phyloP scores from a whole-genome alignment of 92 coral and sea anemone species.

The Zoanthus sociatus region DNA sequence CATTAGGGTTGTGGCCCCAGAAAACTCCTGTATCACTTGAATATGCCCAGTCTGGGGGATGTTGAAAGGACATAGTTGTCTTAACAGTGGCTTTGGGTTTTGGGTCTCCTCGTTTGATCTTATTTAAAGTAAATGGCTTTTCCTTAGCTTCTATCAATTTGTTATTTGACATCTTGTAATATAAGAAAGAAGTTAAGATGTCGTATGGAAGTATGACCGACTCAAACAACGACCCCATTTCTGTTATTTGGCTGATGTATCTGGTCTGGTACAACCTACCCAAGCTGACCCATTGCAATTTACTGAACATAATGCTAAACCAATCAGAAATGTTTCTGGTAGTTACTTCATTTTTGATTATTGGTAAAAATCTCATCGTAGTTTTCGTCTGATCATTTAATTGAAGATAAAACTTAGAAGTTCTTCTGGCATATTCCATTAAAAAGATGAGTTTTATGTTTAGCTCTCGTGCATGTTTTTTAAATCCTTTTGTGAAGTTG shows the following conservation, averaged over 20 bases:
- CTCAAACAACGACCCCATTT: conserved; percentile 4
- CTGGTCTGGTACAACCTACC: conserved; percentile 28
- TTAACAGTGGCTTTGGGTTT: conserved; percentile 18
- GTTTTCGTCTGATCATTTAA: conserved; percentile 37
- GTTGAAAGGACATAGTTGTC: not conserved
- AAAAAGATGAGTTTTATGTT: conserved; percentile 30
- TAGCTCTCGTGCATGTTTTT: not conserved
- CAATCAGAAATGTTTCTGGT: conserved; percentile 9
- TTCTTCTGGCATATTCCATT: conserved; percentile 35
- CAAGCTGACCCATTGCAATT: conserved; percentile 6
- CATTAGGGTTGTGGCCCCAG: conserved; percentile 23
- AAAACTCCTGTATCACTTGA: conserved; percentile 12
- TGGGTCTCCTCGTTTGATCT: not conserved
- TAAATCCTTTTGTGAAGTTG: conserved; percentile 29
- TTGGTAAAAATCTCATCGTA: conserved; percentile 29
- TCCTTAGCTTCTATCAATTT: conserved; percentile 8
- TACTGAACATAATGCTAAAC: not conserved
- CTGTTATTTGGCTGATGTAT: conserved; percentile 22
- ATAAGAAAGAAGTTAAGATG: not conserved
- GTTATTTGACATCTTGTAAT: conserved; percentile 17
- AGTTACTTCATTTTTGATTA: not conserved
- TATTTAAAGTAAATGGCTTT: not conserved
- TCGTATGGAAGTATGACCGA: conserved; percentile 27
- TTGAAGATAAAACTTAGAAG: conserved; percentile 31
- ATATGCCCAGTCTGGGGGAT: conserved; percentile 11